Evolutionary conservation across 2,113 vertebrate genomes (phyloP).

Genomic region (Siniperca chuatsi): DNA sequence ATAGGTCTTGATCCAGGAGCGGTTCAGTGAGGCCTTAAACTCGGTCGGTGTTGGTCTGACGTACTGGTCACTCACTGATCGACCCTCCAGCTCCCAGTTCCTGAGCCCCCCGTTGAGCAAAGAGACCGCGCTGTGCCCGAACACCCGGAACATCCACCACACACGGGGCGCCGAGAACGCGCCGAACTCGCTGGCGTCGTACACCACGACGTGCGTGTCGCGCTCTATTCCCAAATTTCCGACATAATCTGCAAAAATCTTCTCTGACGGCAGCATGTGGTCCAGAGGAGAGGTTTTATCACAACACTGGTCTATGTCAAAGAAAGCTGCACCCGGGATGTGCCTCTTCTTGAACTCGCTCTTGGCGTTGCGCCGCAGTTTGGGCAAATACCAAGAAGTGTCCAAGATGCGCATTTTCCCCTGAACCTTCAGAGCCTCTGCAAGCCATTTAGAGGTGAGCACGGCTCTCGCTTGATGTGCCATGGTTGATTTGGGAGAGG

Average conservation of each 20-base stretch:
- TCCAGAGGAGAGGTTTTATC: conserved; percentile 91
- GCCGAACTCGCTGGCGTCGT: conserved; percentile 92
- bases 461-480: conserved; percentile 84
- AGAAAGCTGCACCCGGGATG: conserved; percentile 91
- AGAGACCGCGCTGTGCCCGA: conserved; percentile 91
- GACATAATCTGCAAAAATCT: conserved; percentile 87
- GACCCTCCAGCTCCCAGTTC: conserved; percentile 87
- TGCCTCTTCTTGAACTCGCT: conserved; percentile 89
- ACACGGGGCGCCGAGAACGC: conserved; percentile 91
- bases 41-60: conserved; percentile 70
- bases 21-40: conserved; percentile 84
- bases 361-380: conserved; percentile 84
- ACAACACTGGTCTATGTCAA: conserved; percentile 92
- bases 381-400: conserved; percentile 94
- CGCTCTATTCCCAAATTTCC: conserved; percentile 88
- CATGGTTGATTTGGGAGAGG: conserved; percentile 76
- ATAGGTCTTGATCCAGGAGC: conserved; percentile 86
- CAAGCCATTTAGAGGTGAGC: conserved; percentile 90
- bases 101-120: conserved; percentile 90
- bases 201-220: conserved; percentile 91
- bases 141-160: conserved; percentile 98
- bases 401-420: conserved; percentile 88
- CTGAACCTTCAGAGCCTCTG: conserved; percentile 82
- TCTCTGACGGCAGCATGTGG: conserved; percentile 90
- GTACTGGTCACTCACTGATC: conserved; percentile 76